Evolutionary conservation across 2,113 vertebrate species (phyloP), one percentile per base, ranked within the genome.

Genomic region (Orycteropus afer): DNA sequence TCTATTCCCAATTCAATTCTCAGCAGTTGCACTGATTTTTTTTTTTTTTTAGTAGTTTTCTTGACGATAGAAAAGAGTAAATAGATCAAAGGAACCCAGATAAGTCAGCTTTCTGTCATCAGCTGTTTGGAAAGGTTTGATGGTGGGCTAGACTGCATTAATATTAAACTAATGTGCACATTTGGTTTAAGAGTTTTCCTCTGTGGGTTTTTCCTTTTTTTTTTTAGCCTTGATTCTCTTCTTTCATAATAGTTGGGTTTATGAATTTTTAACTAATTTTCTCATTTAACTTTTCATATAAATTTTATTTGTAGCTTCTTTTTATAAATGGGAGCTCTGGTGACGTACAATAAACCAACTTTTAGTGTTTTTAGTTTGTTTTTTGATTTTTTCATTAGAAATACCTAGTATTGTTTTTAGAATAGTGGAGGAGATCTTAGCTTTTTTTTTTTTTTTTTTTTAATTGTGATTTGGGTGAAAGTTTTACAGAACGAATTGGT

Each of bases 281-380:
- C 5, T 32, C 22, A 4, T 86, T 93, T 65, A 87, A 34, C 49
- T 93, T 71, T 90, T 65, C 14, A 47, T 67, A 27, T 47, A 83
- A 53, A 34, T 92, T 86, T 92, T 20, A 59, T 77, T 59, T 86
- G 37, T 77, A 55, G 11, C 37, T 93, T 93, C 23, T 86, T 1
- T 73, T 89, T 92, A 86, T 80, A 90, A 57, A 55, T 63, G n/a
- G 40, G n/a, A n/a, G n/a, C n/a, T n/a, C n/a, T n/a, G n/a, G n/a
- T n/a, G n/a, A n/a, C n/a, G n/a, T n/a, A n/a, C n/a, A n/a, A n/a
- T n/a, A n/a, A 90, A 78, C 5, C 51, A 55, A 42, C 3, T 90
- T 11, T 47, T 34, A 65, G 7, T 87, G 37, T 34, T 85, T 89
- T 59, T 79, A 25, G 32, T 63, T 82, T 53, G 15, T 89, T 86